Evolutionary conservation across 2,888 invertebrate species (phyloP), one percentile per base, ranked within the genome.

Genomic region (Nymphalis polychloros): DNA sequence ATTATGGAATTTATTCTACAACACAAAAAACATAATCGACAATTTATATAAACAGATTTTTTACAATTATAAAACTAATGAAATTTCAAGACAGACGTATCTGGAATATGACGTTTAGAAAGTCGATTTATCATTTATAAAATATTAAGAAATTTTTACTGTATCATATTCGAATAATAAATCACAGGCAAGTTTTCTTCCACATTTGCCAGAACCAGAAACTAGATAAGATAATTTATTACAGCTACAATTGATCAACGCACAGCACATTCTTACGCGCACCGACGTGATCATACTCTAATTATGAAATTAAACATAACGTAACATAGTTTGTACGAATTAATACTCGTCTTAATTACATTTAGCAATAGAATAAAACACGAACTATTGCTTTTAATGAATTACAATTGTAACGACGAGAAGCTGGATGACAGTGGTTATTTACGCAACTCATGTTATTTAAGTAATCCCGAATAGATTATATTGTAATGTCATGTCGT

Each of bases 231-330:
- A 66, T 61, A 52, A 41, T 41, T 41, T 31, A n/a, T 13, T 62
- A 59, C 41, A 20, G 19, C 23, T 23, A 23, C n/a, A 19, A 50
- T 63, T 68, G 59, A 62, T 53, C 52, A 64, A 68, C 46, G 46
- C 19, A 59, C 19, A 61, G 47, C 59, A 59, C 65, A 71, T 68
- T 65, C 62, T 59, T 60, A 57, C 8, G n/a, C 19, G n/a, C 17
- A n/a, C 31, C 41, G 46, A 57, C 60, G 59, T 63, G 63, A 65
- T 62, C 59, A 61, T 50, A 47, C 16, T 60, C 23, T 59, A 60
- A 69, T 68, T 66, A 71, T 67, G 63, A 71, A 71, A 71, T 49
- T 19, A 68, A 70, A n/a, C 67, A 70, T 64, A 16, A 17, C 62
- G 65, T 59, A 71, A 71, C 47, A 53, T 50, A n/a, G 60, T 57